phyloP scores from a whole-genome alignment of 2,888 invertebrate species.

The Electrophaes corylata region DNA sequence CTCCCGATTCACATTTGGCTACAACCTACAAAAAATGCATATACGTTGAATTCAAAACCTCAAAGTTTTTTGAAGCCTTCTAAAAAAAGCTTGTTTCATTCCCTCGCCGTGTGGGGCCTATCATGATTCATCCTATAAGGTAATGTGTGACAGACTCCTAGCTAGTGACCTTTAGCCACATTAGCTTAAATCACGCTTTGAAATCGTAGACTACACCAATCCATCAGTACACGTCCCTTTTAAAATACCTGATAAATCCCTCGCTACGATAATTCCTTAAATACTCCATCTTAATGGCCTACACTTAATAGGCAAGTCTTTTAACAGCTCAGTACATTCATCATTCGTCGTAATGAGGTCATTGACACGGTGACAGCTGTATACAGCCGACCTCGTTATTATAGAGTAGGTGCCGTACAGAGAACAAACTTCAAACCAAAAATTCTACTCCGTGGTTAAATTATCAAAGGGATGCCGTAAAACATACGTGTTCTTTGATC shows the following conservation, averaged over 20 bases:
- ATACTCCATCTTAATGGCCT: conserved; percentile 57
- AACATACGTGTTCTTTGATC: not conserved
- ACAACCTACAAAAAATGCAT: too few species aligned
- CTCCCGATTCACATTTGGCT: too few species aligned
- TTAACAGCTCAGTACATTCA: conserved; percentile 71
- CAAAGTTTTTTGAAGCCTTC: too few species aligned
- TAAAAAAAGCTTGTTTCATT: not conserved
- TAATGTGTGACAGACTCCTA: conserved; percentile 3
- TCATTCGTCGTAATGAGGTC: conserved; percentile 75
- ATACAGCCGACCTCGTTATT: conserved; percentile 30
- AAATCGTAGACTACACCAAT: conserved; percentile 16
- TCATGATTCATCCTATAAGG: not conserved
- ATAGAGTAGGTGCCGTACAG: conserved; percentile 6
- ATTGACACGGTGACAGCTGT: conserved; percentile 62
- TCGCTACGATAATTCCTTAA: conserved; percentile 55
- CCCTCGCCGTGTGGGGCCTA: not conserved
- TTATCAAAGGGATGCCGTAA: not conserved
- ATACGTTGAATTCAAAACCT: too few species aligned
- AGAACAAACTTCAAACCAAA: not conserved
- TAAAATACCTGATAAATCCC: conserved; percentile 25
- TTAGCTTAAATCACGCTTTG: not conserved
- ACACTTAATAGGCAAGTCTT: conserved; percentile 68
- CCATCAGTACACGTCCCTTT: conserved; percentile 20
- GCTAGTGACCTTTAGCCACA: conserved; percentile 4
- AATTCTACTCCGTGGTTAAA: not conserved